Percentiles rank a stretch among this genome's conserved stretches.
Evolutionary conservation across 2,797 vertebrate genomes (phyloP).

Genomic region (Etheostoma nigrum): DNA sequence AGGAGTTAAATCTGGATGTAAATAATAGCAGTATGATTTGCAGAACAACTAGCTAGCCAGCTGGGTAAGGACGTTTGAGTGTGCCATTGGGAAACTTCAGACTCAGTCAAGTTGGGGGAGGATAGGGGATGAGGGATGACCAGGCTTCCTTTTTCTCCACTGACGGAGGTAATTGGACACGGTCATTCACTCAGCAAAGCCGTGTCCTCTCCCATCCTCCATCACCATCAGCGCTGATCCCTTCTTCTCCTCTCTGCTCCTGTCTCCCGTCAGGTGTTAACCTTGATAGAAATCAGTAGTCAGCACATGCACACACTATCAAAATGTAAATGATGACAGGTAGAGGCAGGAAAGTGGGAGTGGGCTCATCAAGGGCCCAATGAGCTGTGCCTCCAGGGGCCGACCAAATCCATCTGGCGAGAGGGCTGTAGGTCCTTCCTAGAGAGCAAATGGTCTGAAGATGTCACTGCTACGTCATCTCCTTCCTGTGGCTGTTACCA

Average conservation of each 20-base stretch:
- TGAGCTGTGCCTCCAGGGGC: constrained; percentile 48
- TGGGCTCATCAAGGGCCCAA: constrained; percentile 29
- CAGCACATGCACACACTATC: constrained; percentile 50
- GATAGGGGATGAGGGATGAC: background rate
- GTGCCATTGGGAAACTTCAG: background rate
- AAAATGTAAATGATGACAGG: constrained; percentile 74
- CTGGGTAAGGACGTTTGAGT: background rate
- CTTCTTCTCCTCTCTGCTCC: constrained; percentile 3
- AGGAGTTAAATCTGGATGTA: background rate
- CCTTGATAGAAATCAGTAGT: constrained; percentile 68
- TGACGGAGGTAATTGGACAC: background rate
- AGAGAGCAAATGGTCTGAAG: constrained; percentile 22
- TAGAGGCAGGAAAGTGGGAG: constrained; percentile 27
- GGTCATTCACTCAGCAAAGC: constrained; percentile 1
- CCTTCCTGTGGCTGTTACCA: constrained; percentile 20
- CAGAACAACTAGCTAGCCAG: background rate
- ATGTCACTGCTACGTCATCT: constrained; percentile 18
- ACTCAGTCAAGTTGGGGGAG: background rate
- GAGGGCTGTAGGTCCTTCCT: constrained; percentile 17
- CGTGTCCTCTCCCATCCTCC: background rate
- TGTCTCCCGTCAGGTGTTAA: constrained; percentile 40
- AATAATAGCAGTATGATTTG: background rate
- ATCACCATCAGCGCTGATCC: constrained; percentile 17
- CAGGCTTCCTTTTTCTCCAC: constrained; percentile 34
- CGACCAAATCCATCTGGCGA: constrained; percentile 27